Conservation (phyloP, 2,113 vertebrate species). For the Arizona elegans region DNA sequence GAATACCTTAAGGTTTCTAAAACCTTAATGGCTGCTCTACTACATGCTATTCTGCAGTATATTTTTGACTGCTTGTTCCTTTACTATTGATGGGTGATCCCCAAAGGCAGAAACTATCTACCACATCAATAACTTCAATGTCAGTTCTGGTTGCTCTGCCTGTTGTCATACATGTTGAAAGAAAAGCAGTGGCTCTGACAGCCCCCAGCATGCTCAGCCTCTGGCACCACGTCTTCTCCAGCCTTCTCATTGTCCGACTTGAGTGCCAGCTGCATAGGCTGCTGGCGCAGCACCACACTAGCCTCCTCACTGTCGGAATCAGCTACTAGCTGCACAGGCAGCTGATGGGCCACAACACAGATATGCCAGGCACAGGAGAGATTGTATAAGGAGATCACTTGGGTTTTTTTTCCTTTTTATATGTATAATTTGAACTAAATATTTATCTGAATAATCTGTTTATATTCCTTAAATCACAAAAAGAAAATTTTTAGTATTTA, state of each 20-base stretch:
- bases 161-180: background rate
- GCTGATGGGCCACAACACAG: no score
- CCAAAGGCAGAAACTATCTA: background rate
- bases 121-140: background rate
- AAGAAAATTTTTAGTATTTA: background rate
- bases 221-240: no score
- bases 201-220: background rate
- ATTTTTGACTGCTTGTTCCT: background rate
- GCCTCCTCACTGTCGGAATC: no score
- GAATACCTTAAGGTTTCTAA: background rate
- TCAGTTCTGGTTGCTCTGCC: background rate
- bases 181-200: background rate
- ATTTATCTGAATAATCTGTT: background rate
- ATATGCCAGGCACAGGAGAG: background rate
- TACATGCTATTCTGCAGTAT: background rate
- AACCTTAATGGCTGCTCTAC: background rate
- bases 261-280: no score
- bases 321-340: no score
- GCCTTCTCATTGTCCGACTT: no score
- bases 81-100: background rate
- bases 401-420: background rate
- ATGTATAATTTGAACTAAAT: background rate
- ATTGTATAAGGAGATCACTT: background rate
- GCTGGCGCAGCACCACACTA: no score
- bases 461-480: background rate